These are phyloP conservation scores for Lacanobia wlatinum DNA, from an alignment of 2,888 invertebrate genomes.

Conservation along the genomic window DNA sequence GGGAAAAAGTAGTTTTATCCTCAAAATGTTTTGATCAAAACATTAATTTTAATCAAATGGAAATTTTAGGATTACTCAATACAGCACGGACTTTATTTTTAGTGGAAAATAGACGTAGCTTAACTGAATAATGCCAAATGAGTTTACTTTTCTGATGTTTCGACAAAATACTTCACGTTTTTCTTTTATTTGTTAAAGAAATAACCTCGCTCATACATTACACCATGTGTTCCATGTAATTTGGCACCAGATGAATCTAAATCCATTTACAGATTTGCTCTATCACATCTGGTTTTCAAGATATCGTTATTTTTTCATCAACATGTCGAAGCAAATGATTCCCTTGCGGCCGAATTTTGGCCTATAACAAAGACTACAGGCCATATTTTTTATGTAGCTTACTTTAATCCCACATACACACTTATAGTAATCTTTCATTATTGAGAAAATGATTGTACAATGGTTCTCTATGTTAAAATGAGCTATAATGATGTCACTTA, in stretches of 20 bases:
- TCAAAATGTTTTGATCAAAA: conserved; percentile 34
- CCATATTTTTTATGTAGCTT: not conserved
- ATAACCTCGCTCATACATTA: not conserved
- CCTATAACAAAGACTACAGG: not conserved
- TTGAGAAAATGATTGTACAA: not conserved
- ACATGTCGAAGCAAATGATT: not conserved
- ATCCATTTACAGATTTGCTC: conserved; percentile 32
- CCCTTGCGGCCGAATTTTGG: not conserved
- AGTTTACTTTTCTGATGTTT: not conserved
- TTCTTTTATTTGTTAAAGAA: conserved; percentile 15
- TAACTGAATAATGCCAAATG: not conserved
- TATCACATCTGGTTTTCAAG: conserved; percentile 40
- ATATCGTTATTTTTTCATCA: conserved; percentile 26
- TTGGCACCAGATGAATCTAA: conserved; percentile 14
- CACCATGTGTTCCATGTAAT: conserved; percentile 1
- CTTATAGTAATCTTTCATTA: not conserved
- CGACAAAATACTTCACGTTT: not conserved
- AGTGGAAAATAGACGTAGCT: not conserved
- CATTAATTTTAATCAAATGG: conserved; percentile 20
- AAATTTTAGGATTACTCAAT: conserved; percentile 15
- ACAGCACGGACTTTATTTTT: not conserved
- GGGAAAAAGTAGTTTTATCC: conserved; percentile 52
- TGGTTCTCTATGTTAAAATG: not conserved
- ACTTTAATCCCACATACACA: not conserved
- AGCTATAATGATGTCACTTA: not conserved